A percentile compares a stretch with the other conserved stretches of the same genome.
These are phyloP conservation scores for Hemistola chrysoprasaria DNA, from an alignment of 2,888 invertebrate genomes.

Conservation along the genomic window DNA sequence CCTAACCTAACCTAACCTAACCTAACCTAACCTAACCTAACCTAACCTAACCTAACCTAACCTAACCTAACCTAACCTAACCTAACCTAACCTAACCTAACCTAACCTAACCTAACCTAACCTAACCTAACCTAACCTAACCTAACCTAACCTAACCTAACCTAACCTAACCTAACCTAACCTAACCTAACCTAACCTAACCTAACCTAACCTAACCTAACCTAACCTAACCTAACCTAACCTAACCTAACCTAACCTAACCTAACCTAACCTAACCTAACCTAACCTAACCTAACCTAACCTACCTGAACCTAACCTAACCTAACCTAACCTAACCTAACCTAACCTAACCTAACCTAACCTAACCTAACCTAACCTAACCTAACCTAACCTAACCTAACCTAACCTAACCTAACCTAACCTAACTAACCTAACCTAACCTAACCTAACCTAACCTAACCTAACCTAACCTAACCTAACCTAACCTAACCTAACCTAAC, in stretches of 20 bases:
- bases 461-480: conserved; percentile 29
- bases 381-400: conserved; percentile 30
- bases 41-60: conserved; percentile 13
- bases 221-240: conserved; percentile 37
- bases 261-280: conserved; percentile 29
- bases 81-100: conserved; percentile 28
- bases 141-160: conserved; percentile 28
- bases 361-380: conserved; percentile 32
- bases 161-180: conserved; percentile 25
- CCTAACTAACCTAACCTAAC: conserved; percentile 32
- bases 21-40: conserved; percentile 21
- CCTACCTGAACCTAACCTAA: conserved; percentile 36
- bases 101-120: conserved; percentile 27
- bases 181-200: conserved; percentile 30
- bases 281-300: conserved; percentile 36
- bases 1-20: conserved; percentile 27
- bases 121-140: conserved; percentile 28
- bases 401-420: conserved; percentile 31
- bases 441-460: conserved; percentile 30
- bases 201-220: conserved; percentile 35
- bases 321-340: conserved; percentile 37
- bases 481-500: conserved; percentile 29
- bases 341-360: conserved; percentile 36
- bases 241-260: conserved; percentile 33
- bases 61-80: conserved; percentile 24